phyloP scores from a whole-genome alignment of 2,113 vertebrate species.

The Oreochromis niloticus region DNA sequence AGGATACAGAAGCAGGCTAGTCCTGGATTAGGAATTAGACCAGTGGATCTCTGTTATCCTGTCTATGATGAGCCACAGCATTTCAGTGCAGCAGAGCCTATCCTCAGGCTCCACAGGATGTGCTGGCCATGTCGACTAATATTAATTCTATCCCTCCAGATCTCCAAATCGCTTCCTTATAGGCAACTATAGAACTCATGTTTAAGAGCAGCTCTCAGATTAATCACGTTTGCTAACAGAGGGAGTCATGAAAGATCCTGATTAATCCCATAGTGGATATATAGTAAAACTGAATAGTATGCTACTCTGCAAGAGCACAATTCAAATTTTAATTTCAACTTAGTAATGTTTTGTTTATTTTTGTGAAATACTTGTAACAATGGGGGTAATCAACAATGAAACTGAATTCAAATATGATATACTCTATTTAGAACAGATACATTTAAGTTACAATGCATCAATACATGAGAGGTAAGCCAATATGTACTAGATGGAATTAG shows the following conservation, averaged over 20 bases:
- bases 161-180: not conserved
- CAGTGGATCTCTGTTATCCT: not conserved
- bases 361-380: not conserved
- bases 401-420: not conserved
- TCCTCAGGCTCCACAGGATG: not conserved
- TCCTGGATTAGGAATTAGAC: conserved; percentile 23
- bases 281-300: not conserved
- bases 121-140: not conserved
- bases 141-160: not conserved
- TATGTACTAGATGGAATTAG: not conserved
- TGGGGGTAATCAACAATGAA: not conserved
- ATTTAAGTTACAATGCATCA: not conserved
- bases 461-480: not conserved
- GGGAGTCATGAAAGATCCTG: not conserved
- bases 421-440: not conserved
- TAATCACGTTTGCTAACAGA: not conserved
- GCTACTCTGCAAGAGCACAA: not conserved
- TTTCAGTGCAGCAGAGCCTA: not conserved
- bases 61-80: not conserved
- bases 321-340: not conserved
- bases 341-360: not conserved
- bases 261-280: not conserved
- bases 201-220: not conserved
- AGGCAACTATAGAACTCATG: not conserved
- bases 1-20: conserved; percentile 2